Base-by-base conservation (phyloP, 1,140 invertebrate genomes). In the Stegodyphus mimosarum region DNA sequence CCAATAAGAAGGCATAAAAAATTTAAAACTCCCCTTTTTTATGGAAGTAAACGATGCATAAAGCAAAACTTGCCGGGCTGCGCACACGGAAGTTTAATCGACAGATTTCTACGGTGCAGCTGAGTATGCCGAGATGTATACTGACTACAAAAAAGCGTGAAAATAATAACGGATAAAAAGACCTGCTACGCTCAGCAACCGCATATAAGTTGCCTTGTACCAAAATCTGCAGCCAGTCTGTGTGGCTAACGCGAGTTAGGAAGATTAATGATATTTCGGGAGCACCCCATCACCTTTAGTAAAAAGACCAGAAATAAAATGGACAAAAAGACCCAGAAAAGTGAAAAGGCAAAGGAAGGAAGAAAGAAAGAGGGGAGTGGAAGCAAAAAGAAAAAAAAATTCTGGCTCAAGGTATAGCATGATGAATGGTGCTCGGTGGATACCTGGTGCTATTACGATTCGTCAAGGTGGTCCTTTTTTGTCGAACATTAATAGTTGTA, bases 241-340 rank as follows among this genome's bases (percentile, higher is more conserved):
- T 69, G 81, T 75, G 51, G 66, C 81, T 84, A 84, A 84, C 50
- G 48, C 51, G 73, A 13, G 81, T 49, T 67, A 48, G 64, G 81
- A 84, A 84, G 81, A 84, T 84, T 84, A 84, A 84, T 84, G 81
- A 84, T 84, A 49, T 81, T 81, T 73, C 53, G 7, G 55, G 51
- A 49, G 53, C 17, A 72, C 48, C 78, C 53, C 78, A 7, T 11
- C 80, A 73, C 60, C 81, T 53, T 74, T 70, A 76, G 63, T 69
- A 74, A 74, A 63, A 67, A 17, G n/a, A 18, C 64, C 64, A 67
- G 17, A 67, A 67, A 67, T 67, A 67, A 67, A 67, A 67, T n/a
- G 11, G 55, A 64, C 11, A 67, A 67, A 67, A 67, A 9, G 11
- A 49, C 50, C 11, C 69, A 51, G 33, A 48, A 81, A 50, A 72